Base-by-base conservation (phyloP, 2,888 invertebrate genomes). In the Muscina levida region DNA sequence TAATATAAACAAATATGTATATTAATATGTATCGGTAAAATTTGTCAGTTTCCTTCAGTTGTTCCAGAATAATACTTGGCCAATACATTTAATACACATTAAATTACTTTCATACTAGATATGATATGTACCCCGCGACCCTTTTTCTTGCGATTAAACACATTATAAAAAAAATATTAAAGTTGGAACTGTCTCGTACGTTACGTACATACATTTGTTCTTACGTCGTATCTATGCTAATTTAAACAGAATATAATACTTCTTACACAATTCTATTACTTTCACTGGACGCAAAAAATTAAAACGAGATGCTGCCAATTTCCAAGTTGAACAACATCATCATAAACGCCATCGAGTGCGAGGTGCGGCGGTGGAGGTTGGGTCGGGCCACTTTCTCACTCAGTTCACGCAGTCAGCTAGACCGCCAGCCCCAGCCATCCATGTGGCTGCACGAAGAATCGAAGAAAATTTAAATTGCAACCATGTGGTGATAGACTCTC, bases 381-480 rank as follows among this genome's bases (percentile, higher is more conserved):
- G n/a, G n/a, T n/a, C n/a, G n/a, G 2, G 10, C 59, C 39, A 15
- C 44, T 42, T 71, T 19, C 39, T 37, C 72, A 31, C 8, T 31
- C 31, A 31, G 8, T 31, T 8, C 31, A 31, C 3, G 3, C 31
- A 31, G 31, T 31, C 31, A 31, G 31, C 8, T 8, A 31, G 31
- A 5, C 31, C 3, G 31, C 31, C 31, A 31, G 8, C 3, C 4
- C 31, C 15, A 77, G 46, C 59, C 53, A 65, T 48, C 1, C 48
- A 31, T 37, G 6, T 65, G 19, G 31, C 3, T 31, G 31, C 31
- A 31, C 46, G 10, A 3, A 26, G 24, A 75, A 75, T 68, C 68
- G 48, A 77, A 77, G 74, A 81, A 77, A 67, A 77, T 77, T 77
- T 81, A 77, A 81, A 81, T 77, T 67, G 74, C 72, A 70, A 81